A percentile compares a stretch with the other conserved stretches of the same genome.
phyloP scores from a whole-genome alignment of 1,140 invertebrate genomes.

The Drosophila micromelanica region DNA sequence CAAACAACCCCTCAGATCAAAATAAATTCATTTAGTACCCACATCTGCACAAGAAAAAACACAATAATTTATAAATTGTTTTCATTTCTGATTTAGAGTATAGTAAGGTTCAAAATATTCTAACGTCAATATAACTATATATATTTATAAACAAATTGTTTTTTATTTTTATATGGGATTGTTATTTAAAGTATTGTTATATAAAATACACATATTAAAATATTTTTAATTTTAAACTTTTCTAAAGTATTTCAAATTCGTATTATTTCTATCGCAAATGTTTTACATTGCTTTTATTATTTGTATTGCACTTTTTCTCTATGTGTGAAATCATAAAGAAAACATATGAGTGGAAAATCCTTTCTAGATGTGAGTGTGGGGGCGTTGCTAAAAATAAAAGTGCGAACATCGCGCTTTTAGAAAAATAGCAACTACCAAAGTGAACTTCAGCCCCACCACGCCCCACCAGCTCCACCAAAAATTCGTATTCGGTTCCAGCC shows the following conservation, averaged over 20 bases:
- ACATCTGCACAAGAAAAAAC: no score
- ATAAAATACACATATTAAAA: no score
- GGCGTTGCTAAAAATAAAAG: slow-evolving; percentile 68
- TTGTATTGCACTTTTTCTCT: slow-evolving; percentile 56
- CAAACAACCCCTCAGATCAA: no score
- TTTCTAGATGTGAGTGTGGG: slow-evolving; percentile 33
- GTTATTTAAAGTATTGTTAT: no score
- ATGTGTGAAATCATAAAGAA: slow-evolving; percentile 72
- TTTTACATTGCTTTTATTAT: slow-evolving; percentile 55
- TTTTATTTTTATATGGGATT: no score
- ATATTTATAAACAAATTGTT: no score
- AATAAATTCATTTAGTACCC: no score
- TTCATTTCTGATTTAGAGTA: no score
- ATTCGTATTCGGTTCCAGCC: slow-evolving; percentile 8
- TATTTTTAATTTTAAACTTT: background rate
- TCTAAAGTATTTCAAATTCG: slow-evolving; percentile 23
- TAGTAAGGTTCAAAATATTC: no score
- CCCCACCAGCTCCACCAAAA: background rate
- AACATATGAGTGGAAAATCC: slow-evolving; percentile 62
- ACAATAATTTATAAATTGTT: no score
- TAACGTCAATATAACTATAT: no score
- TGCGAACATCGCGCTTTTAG: slow-evolving; percentile 27
- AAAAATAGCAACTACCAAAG: slow-evolving; percentile 14
- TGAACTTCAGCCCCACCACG: background rate
- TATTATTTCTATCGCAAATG: background rate